Percentiles rank a stretch among this genome's conserved stretches.
These are phyloP conservation scores for Cheilosia pagana DNA, from an alignment of 2,888 invertebrate species.

Conservation along the genomic window DNA sequence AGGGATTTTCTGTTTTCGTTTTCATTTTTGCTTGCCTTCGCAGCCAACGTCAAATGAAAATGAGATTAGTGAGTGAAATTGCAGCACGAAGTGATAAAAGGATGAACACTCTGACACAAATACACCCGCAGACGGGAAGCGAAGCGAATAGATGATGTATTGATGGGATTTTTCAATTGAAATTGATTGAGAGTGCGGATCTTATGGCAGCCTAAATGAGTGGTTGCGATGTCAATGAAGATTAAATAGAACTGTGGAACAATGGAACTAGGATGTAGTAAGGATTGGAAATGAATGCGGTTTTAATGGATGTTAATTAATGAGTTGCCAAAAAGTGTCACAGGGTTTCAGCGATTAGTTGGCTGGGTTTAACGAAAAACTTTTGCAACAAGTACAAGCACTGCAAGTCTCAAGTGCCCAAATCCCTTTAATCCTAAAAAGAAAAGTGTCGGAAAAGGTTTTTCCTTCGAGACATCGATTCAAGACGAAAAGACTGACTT, in stretches of 20 bases:
- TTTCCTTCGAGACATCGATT: too few species aligned
- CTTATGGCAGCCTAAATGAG: background rate
- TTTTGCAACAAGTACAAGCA: too few species aligned
- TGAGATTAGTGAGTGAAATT: conserved; percentile 37
- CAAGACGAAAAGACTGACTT: too few species aligned
- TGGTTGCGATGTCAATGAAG: background rate
- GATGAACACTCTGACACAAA: background rate
- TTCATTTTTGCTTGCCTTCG: background rate
- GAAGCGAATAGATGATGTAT: conserved; percentile 6
- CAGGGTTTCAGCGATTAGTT: too few species aligned
- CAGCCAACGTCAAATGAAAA: conserved; percentile 35
- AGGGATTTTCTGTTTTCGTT: conserved; percentile 19
- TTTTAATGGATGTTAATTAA: background rate
- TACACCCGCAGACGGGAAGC: background rate
- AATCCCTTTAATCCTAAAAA: too few species aligned
- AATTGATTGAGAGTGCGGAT: conserved; percentile 12
- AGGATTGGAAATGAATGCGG: background rate
- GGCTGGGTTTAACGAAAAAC: too few species aligned
- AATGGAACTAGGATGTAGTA: too few species aligned
- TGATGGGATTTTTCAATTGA: conserved; percentile 17
- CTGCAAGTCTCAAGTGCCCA: too few species aligned
- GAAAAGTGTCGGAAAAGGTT: too few species aligned
- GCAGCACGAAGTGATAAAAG: conserved; percentile 27
- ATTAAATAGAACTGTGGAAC: background rate
- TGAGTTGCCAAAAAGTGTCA: background rate